A percentile compares a stretch with the other conserved stretches of the same genome.
These are phyloP conservation scores for Botia almorhae DNA, from an alignment of 2,797 vertebrate species.

Conservation along the genomic window DNA sequence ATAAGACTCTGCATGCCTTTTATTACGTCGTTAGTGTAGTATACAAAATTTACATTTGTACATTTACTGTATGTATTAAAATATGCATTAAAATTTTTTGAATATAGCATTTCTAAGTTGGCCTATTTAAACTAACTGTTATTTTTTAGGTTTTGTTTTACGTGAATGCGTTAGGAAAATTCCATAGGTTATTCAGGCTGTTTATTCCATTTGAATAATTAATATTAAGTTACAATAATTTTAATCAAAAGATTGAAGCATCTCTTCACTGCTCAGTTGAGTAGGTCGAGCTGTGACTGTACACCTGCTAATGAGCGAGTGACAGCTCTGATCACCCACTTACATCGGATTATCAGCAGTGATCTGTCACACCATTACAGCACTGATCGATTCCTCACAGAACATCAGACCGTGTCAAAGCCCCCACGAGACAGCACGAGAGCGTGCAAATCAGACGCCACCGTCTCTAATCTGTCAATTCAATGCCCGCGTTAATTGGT, in stretches of 20 bases:
- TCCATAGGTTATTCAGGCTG: neutral
- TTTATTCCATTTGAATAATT: too few relatives aligned
- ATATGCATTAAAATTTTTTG: neutral
- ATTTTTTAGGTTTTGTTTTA: neutral
- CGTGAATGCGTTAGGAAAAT: neutral
- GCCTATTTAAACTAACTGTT: neutral
- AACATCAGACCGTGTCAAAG: constrained; percentile 47
- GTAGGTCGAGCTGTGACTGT: constrained; percentile 53
- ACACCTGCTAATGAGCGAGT: constrained; percentile 67
- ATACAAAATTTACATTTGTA: neutral
- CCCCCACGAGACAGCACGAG: constrained; percentile 4
- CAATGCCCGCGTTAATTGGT: neutral
- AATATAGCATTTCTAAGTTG: neutral
- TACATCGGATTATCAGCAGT: constrained; percentile 67
- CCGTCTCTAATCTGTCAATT: constrained; percentile 2
- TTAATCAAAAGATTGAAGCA: too few relatives aligned
- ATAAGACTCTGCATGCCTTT: neutral
- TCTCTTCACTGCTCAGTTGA: constrained; percentile 32
- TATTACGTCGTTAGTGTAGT: neutral
- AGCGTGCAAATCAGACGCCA: neutral
- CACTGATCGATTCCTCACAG: constrained; percentile 65
- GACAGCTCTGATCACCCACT: constrained; percentile 66
- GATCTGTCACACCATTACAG: constrained; percentile 61
- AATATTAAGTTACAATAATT: neutral
- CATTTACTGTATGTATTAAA: neutral